Conservation (phyloP, 2,113 vertebrate species). For the Cavia porcellus region DNA sequence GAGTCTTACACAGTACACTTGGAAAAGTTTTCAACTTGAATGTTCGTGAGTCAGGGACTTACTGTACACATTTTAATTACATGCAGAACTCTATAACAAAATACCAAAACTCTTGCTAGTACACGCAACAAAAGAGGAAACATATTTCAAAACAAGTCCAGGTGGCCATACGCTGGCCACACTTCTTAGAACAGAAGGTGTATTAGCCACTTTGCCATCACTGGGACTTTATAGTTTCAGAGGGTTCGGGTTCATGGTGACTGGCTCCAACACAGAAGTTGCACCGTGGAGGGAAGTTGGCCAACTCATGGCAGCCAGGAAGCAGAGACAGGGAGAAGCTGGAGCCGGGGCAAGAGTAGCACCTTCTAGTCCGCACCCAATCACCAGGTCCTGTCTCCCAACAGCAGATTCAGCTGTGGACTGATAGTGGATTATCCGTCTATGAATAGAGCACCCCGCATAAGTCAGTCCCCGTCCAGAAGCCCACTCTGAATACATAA, state of each 20-base stretch:
- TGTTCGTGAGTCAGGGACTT: background rate
- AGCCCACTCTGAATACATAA: background rate
- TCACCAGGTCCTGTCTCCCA: background rate
- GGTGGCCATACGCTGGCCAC: background rate
- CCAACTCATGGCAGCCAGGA: background rate
- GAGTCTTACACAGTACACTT: background rate
- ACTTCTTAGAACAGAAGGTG: background rate
- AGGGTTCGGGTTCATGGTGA: background rate
- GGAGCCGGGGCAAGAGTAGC: background rate
- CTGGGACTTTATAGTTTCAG: background rate
- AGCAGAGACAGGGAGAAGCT: background rate
- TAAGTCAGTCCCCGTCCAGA: background rate
- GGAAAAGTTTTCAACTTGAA: background rate
- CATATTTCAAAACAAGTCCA: background rate
- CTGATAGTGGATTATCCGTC: too few species aligned
- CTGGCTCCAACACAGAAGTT: background rate
- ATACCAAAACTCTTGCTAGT: background rate
- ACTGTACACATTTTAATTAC: constrained; percentile 26
- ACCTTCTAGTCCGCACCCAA: background rate
- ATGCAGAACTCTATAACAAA: background rate
- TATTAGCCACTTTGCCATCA: background rate
- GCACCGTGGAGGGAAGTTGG: background rate
- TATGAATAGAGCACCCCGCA: background rate
- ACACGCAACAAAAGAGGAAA: constrained; percentile 12
- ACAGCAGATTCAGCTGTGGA: background rate